Evolutionary conservation across 2,113 vertebrate species (phyloP).

Genomic region (Climacteris rufus): DNA sequence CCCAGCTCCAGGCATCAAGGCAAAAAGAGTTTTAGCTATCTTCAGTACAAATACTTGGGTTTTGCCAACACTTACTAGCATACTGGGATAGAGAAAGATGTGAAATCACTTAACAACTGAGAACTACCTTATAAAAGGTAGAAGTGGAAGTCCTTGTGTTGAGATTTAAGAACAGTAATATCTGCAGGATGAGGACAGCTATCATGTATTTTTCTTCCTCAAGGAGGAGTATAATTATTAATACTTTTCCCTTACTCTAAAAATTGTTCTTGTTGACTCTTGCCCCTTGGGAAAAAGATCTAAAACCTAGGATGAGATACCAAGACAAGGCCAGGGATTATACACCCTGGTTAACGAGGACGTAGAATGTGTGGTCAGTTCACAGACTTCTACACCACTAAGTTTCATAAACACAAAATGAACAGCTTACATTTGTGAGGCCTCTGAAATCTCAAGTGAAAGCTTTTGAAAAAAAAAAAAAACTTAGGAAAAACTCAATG

Average conservation of each 20-base stretch:
- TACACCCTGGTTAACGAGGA: fast-evolving
- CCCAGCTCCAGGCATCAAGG: background rate
- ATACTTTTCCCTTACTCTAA: background rate
- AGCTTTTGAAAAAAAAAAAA: background rate
- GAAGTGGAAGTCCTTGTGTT: background rate
- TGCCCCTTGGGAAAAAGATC: background rate
- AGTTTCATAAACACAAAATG: background rate
- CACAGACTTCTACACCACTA: background rate
- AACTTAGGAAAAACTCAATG: background rate
- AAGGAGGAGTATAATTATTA: background rate
- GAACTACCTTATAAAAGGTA: background rate
- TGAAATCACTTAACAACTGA: background rate
- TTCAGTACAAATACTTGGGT: background rate
- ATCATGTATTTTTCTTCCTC: background rate
- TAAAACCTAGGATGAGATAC: background rate
- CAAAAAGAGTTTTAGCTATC: background rate
- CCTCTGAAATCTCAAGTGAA: background rate
- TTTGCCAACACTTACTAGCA: background rate
- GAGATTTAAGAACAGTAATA: background rate
- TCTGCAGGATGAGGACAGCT: background rate
- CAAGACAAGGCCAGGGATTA: background rate
- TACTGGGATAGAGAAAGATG: background rate
- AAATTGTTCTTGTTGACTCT: background rate
- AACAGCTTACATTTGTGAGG: background rate
- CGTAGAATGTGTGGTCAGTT: background rate